Base-by-base conservation (phyloP, 2,888 invertebrate species). In the Nomada lathburiana region DNA sequence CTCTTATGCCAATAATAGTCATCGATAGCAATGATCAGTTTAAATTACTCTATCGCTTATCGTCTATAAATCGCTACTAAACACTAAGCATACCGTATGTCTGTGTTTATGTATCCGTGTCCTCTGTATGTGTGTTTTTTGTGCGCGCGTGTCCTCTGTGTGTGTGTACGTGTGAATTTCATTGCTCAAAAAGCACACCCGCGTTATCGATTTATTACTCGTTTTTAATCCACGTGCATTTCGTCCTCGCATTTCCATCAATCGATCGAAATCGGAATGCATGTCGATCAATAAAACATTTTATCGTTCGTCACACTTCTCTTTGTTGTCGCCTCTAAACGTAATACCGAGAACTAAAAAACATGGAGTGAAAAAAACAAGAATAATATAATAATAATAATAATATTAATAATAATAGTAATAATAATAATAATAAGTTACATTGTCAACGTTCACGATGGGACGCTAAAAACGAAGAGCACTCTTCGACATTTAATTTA, bases 21-120 rank as follows among this genome's bases (percentile, higher is more conserved):
- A 91, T 90, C 86, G 86, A 88, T 91, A 91, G 83, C 88, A 86
- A 91, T 89, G 89, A 89, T 89, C 90, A 91, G 89, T 92, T 80
- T 80, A 80, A 73, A 73, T 73, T 91, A 92, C 87, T 89, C 90
- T 89, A 91, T 90, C 89, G 89, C 89, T 90, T 90, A 91, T 91
- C 87, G 86, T 84, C 76, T 89, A 89, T 90, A 71, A 91, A 86
- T 91, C 87, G 86, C 91, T 92, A 91, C 89, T 89, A 86, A 90
- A 88, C 86, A 80, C 90, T 91, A 92, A 91, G 90, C 91, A 91
- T 90, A 90, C 88, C 89, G 84, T 89, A 44, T 64, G 68, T 57
- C 16, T 57, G 29, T 55, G 42, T 47, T 73, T 47, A 20, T 57
- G 11, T 29, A 16, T 42, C 1, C 11, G 26, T 64, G 64, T 64